Evolutionary conservation across 1,140 invertebrate genomes (phyloP), one percentile per base, ranked within the genome.

Genomic region (Neocloeon triangulifer): DNA sequence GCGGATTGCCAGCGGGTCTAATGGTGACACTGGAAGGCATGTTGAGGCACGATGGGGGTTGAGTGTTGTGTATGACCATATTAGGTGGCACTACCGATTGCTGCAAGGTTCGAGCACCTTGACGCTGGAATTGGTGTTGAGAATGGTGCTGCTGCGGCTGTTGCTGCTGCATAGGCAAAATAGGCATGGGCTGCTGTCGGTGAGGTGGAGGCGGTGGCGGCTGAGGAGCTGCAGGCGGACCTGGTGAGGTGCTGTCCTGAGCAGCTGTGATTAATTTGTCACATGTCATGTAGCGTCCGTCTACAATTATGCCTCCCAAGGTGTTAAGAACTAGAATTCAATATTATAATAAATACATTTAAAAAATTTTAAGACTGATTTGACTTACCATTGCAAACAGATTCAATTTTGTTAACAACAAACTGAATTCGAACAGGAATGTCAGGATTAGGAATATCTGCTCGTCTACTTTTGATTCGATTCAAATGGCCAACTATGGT

Each of bases 361-460:
- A 34, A 10, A 7, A n/a, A 28, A 23, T 23, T 8, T 23, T 8
- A 23, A 23, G 12, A 23, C 8, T 23, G 22, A 12, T 8, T 23
- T 8, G 22, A 15, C 13, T 8, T 7, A 28, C 14, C 7, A 28
- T 28, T 7, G 7, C 27, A 28, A 7, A 13, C 8, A 8, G 7
- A 7, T 14, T 14, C 13, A 28, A 7, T 28, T 28, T n/a, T 28
- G 27, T 28, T 9, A 28, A 76, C 55, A 30, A 65, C 67, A 21
- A 78, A 58, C 48, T 67, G 65, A 48, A 78, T 81, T 43, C 75
- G 62, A 22, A 77, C 76, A 22, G 73, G 76, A 41, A 78, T 79
- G 56, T 80, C 75, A 3, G 75, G 75, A 61, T 79, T 81, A 39
- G 76, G 75, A 46, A 79, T 79, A 52, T 80, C 74, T 3, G 74